Percentiles rank a stretch among this genome's conserved stretches.
Conservation (phyloP, 2,797 vertebrate genomes). For the Intellagama lesueurii region DNA sequence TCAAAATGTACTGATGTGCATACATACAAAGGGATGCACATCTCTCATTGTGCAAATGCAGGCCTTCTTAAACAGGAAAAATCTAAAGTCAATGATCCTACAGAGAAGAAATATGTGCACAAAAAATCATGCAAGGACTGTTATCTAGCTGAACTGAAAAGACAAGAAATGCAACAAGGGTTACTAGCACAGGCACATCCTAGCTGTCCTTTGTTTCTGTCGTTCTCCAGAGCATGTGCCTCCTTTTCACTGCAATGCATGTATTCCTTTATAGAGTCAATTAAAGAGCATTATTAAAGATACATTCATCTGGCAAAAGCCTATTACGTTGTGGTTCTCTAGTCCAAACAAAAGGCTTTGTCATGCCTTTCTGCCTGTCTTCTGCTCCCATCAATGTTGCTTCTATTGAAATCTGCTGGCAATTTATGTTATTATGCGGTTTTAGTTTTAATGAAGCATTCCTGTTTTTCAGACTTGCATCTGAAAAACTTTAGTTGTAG, state of each 20-base stretch:
- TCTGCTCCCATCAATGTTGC: slow-evolving; percentile 4
- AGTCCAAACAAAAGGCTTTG: slow-evolving; percentile 22
- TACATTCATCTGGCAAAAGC: background rate
- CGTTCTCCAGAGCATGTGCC: background rate
- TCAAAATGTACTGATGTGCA: background rate
- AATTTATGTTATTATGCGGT: slow-evolving; percentile 7
- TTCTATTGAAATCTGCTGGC: slow-evolving; percentile 16
- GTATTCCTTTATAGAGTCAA: background rate
- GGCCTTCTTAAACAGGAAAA: background rate
- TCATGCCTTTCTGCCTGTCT: background rate
- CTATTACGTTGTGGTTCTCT: background rate
- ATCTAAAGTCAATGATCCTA: background rate
- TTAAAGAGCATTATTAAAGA: slow-evolving; percentile 1
- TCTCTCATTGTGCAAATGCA: background rate
- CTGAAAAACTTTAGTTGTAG: background rate
- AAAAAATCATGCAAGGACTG: background rate
- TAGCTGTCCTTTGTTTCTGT: slow-evolving; percentile 15
- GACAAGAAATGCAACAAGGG: background rate
- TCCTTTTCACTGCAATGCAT: background rate
- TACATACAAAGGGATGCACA: background rate
- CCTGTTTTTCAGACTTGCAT: background rate
- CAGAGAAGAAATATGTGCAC: background rate
- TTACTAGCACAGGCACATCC: background rate
- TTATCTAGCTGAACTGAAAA: background rate
- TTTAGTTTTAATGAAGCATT: slow-evolving; percentile 22